Evolutionary conservation across 1,140 invertebrate species (phyloP).

Genomic region (Sitobion miscanthi): DNA sequence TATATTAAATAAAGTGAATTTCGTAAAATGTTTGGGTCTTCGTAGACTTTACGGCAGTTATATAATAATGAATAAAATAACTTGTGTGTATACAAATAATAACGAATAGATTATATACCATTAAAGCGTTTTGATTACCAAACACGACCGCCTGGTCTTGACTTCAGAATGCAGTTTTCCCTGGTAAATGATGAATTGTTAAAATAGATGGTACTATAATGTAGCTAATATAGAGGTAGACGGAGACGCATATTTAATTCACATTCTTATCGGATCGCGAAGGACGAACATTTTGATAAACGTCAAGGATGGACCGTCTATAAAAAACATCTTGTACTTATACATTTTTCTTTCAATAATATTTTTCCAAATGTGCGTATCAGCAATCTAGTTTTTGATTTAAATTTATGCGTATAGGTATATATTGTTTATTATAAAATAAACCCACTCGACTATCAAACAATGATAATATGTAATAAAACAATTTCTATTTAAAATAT

Average conservation of each 20-base stretch:
- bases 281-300: constrained; percentile 36
- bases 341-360: neutral
- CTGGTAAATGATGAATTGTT: constrained; percentile 42
- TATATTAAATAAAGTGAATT: neutral
- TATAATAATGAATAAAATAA: neutral
- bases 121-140: neutral
- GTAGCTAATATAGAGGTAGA: neutral
- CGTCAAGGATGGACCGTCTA: constrained; percentile 25
- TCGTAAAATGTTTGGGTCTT: neutral
- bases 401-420: neutral
- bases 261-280: constrained; percentile 20
- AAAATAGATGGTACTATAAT: neutral
- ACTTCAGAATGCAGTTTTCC: constrained; percentile 53
- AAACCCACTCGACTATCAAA: neutral
- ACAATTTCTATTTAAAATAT: neutral
- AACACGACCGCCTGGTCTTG: constrained; percentile 25
- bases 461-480: constrained; percentile 3
- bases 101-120: neutral
- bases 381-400: neutral
- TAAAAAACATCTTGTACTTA: neutral
- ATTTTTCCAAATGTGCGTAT: neutral
- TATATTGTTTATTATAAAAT: neutral
- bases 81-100: neutral
- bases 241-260: neutral
- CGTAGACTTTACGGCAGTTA: neutral